Percentiles rank a stretch among this genome's conserved stretches.
Evolutionary conservation across 1,140 invertebrate species (phyloP).

Genomic region (Tetramorium parvispinum): DNA sequence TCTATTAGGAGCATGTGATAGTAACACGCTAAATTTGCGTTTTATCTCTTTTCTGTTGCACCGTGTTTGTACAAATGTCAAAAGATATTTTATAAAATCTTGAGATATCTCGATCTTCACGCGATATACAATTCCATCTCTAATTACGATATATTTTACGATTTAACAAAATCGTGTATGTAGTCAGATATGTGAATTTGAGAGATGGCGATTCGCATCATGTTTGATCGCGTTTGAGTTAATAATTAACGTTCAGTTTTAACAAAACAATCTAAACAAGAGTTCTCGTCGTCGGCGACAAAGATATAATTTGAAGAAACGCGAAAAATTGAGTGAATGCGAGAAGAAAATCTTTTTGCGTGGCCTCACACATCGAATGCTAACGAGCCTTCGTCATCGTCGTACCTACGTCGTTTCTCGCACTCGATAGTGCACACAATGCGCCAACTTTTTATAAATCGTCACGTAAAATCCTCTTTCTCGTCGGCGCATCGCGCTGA

Average conservation of each 20-base stretch:
- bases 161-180: neutral
- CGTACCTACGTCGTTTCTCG: neutral
- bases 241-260: neutral
- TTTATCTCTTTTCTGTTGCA: neutral
- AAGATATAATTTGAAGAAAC: neutral
- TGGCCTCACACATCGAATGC: neutral
- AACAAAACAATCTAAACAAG: neutral
- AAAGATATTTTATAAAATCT: neutral
- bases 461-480: conserved; percentile 53
- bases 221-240: neutral
- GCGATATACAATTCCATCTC: neutral
- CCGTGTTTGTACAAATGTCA: neutral
- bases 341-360: neutral
- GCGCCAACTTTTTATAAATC: conserved; percentile 64
- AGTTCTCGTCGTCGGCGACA: neutral
- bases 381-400: conserved; percentile 3
- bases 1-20: neutral
- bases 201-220: neutral
- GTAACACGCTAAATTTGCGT: neutral
- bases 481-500: conserved; percentile 17
- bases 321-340: neutral
- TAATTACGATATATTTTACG: neutral
- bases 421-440: neutral
- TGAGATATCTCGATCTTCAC: neutral
- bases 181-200: neutral